phyloP scores from a whole-genome alignment of 92 coral and sea anemone genomes.

The Scolanthus callimorphus region DNA sequence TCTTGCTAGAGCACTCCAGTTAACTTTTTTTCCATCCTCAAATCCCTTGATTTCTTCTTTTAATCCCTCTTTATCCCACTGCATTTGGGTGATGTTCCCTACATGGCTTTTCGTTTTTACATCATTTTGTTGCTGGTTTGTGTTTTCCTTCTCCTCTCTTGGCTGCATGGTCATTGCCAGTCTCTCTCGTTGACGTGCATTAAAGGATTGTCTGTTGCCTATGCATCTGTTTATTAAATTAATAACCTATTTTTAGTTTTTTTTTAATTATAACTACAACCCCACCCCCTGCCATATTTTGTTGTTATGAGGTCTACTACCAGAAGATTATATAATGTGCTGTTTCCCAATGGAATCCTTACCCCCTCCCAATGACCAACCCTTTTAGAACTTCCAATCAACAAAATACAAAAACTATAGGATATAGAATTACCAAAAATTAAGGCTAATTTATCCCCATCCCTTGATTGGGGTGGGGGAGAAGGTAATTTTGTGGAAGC shows the following conservation, averaged over 20 bases:
- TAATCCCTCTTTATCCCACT: constrained; percentile 5
- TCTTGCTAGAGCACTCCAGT: constrained; percentile 20
- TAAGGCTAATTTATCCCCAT: too few relatives aligned
- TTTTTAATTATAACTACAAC: too few relatives aligned
- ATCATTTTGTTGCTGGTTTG: background rate
- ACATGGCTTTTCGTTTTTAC: background rate
- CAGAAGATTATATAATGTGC: too few relatives aligned
- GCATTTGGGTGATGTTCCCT: constrained; percentile 1
- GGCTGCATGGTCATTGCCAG: constrained; percentile 1
- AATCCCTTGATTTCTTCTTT: constrained; percentile 43
- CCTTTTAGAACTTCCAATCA: too few relatives aligned
- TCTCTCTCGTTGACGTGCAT: constrained; percentile 5
- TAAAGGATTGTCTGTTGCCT: constrained; percentile 9
- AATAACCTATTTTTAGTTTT: too few relatives aligned
- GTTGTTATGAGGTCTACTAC: too few relatives aligned
- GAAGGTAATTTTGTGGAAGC: background rate
- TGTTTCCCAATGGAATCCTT: too few relatives aligned
- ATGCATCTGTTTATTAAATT: too few relatives aligned
- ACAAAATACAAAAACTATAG: too few relatives aligned
- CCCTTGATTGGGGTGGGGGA: background rate
- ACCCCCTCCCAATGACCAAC: too few relatives aligned
- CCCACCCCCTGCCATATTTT: too few relatives aligned
- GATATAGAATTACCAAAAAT: too few relatives aligned
- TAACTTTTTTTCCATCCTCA: constrained; percentile 47
- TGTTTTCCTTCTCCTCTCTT: background rate